Conservation (phyloP, 2,113 vertebrate species). For the Psittacula cyanocephala region DNA sequence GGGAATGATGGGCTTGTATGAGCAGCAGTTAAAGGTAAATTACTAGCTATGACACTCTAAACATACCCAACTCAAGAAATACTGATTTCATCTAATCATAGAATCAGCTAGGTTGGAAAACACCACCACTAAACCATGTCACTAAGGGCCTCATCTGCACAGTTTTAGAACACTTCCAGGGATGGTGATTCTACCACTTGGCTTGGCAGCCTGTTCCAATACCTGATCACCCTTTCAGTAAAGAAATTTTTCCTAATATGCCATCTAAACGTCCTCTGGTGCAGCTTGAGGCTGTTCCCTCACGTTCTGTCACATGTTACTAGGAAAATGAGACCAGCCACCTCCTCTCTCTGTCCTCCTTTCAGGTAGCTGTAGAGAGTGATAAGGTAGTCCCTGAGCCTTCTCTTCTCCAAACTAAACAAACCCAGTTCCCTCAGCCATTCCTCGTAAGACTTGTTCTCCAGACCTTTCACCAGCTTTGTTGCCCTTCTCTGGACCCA, state of each 20-base stretch:
- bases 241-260: neutral
- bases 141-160: neutral
- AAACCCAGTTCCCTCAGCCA: neutral
- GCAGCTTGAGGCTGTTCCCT: neutral
- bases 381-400: neutral
- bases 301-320: neutral
- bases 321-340: neutral
- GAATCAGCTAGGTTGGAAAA: neutral
- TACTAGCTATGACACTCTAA: neutral
- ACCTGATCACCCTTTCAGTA: neutral
- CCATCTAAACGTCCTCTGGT: neutral
- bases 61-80: neutral
- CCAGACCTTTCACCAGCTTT: neutral
- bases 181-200: neutral
- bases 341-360: neutral
- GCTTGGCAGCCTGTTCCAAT: neutral
- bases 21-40: neutral
- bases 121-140: neutral
- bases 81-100: neutral
- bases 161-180: neutral
- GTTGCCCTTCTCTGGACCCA: neutral
- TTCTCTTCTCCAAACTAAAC: neutral
- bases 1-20: neutral
- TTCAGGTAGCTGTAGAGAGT: neutral
- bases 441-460: neutral